These are phyloP conservation scores for Drosophila fulvimacula DNA, from an alignment of 2,888 invertebrate species.

Conservation along the genomic window DNA sequence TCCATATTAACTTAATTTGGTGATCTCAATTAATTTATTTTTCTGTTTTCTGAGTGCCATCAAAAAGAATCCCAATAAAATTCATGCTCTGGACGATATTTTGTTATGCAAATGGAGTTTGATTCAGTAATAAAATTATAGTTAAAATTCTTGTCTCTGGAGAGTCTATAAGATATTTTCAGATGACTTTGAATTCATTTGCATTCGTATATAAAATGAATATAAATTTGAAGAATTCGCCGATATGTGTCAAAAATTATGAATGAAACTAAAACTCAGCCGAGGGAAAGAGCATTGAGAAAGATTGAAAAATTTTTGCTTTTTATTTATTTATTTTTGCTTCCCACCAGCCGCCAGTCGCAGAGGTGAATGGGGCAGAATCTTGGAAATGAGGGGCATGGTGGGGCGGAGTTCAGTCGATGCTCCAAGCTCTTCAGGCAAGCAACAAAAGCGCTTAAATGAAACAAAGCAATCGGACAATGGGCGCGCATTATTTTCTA, in stretches of 20 bases:
- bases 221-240: neutral
- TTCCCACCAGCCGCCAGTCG: constrained; percentile 38
- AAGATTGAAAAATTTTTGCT: neutral
- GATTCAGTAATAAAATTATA: constrained; percentile 2
- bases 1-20: neutral
- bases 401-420: constrained; percentile 15
- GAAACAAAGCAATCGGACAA: constrained; percentile 79
- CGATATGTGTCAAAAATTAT: constrained; percentile 10
- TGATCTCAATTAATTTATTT: constrained; percentile 1
- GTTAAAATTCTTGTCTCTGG: neutral
- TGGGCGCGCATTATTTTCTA: constrained; percentile 82
- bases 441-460: constrained; percentile 78
- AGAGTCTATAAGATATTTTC: neutral
- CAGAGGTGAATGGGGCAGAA: constrained; percentile 45
- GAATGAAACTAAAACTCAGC: constrained; percentile 1
- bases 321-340: constrained; percentile 12
- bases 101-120: constrained; percentile 2
- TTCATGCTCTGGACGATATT: neutral
- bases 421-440: constrained; percentile 39
- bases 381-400: constrained; percentile 7
- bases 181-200: neutral
- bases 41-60: neutral
- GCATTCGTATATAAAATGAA: neutral
- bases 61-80: neutral
- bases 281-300: constrained; percentile 33